Conservation (phyloP, 2,888 invertebrate species). For the Eristalinus aeneus region DNA sequence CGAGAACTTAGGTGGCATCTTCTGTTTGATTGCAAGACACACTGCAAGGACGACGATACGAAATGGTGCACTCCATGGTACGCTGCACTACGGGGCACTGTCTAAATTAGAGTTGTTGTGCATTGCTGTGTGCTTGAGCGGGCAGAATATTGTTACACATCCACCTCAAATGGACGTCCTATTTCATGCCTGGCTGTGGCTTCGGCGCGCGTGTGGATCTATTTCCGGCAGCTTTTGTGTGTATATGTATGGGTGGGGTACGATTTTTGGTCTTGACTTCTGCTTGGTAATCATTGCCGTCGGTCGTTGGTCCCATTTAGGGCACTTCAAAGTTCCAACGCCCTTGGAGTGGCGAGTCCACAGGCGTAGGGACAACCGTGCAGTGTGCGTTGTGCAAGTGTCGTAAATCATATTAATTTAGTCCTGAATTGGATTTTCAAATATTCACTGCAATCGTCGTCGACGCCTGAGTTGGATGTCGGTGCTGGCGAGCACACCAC, state of each 20-base stretch:
- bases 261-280: not conserved
- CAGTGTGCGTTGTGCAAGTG: slow-evolving; percentile 21
- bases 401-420: slow-evolving; percentile 70
- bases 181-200: slow-evolving; percentile 14
- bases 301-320: slow-evolving; percentile 15
- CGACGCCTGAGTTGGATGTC: not conserved
- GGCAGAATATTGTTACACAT: slow-evolving; percentile 55
- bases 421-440: slow-evolving; percentile 68
- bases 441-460: slow-evolving; percentile 45
- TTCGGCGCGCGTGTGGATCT: not conserved
- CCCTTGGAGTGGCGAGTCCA: not conserved
- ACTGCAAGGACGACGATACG: not conserved
- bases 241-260: not conserved
- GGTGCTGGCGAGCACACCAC: slow-evolving; percentile 9
- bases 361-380: slow-evolving; percentile 1
- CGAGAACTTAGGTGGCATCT: slow-evolving; percentile 56
- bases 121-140: slow-evolving; percentile 8
- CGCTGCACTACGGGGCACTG: not conserved
- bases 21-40: slow-evolving; percentile 25
- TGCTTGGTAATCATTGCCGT: slow-evolving; percentile 7
- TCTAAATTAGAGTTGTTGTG: slow-evolving; percentile 36
- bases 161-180: slow-evolving; percentile 43
- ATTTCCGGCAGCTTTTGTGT: not conserved
- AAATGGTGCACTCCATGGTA: slow-evolving; percentile 28
- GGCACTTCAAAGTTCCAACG: not conserved